phyloP scores from a whole-genome alignment of 2,888 invertebrate species.

The Agrochola circellaris region DNA sequence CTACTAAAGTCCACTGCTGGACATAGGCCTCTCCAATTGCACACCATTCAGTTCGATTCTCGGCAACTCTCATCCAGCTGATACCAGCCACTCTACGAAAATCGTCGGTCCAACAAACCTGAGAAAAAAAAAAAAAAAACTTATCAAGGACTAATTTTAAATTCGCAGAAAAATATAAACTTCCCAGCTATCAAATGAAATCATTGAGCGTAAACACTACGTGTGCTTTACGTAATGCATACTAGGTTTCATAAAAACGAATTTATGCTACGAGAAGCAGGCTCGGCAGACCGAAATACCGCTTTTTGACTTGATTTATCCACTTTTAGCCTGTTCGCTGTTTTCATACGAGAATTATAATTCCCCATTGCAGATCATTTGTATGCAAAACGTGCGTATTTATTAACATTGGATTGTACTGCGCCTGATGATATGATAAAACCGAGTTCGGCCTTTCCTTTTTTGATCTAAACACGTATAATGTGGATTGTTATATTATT shows the following conservation, averaged over 20 bases:
- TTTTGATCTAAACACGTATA: slow-evolving; percentile 13
- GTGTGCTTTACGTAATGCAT: slow-evolving; percentile 27
- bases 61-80: neutral
- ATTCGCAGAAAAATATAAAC: neutral
- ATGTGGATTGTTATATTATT: neutral
- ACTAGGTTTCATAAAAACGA: slow-evolving; percentile 65
- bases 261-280: slow-evolving; percentile 61
- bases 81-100: neutral
- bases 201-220: slow-evolving; percentile 41
- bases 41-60: neutral
- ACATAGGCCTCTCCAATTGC: neutral
- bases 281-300: slow-evolving; percentile 70
- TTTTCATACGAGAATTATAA: slow-evolving; percentile 56
- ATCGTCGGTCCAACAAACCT: neutral
- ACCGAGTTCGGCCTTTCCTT: neutral
- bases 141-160: slow-evolving; percentile 5
- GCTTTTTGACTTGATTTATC: slow-evolving; percentile 70
- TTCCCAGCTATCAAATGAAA: slow-evolving; percentile 38
- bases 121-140: neutral
- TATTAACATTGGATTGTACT: slow-evolving; percentile 38
- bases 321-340: slow-evolving; percentile 46
- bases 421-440: slow-evolving; percentile 27
- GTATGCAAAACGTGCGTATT: slow-evolving; percentile 56
- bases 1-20: neutral
- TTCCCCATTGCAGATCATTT: slow-evolving; percentile 59